These are phyloP conservation scores for Takifugu flavidus DNA, from an alignment of 2,113 vertebrate species.

Conservation along the genomic window DNA sequence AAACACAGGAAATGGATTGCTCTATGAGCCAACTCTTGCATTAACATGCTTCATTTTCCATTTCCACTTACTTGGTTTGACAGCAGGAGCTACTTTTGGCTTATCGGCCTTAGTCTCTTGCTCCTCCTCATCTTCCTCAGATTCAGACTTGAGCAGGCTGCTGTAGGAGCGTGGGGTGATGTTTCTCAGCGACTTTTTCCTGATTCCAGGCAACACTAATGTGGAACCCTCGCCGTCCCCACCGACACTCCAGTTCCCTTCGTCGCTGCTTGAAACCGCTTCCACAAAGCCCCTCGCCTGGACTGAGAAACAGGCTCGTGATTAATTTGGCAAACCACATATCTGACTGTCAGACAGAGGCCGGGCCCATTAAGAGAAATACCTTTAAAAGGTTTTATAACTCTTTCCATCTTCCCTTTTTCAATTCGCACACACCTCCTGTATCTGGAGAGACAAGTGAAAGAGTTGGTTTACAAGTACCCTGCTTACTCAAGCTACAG, in stretches of 20 bases:
- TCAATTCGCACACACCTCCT: conserved; percentile 84
- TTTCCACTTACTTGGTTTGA: conserved; percentile 47
- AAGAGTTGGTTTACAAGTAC: neutral
- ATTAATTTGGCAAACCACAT: conserved; percentile 12
- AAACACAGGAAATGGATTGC: neutral
- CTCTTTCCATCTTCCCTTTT: conserved; percentile 74
- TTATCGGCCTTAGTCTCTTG: conserved; percentile 11
- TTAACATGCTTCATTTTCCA: too few relatives aligned
- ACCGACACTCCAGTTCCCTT: conserved; percentile 48
- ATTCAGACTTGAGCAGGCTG: conserved; percentile 84
- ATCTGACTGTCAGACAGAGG: neutral
- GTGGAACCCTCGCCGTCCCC: conserved; percentile 40
- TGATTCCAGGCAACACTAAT: conserved; percentile 47
- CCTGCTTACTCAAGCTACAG: too few relatives aligned
- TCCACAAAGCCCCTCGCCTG: conserved; percentile 38
- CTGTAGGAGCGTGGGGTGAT: conserved; percentile 84
- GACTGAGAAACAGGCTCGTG: conserved; percentile 45
- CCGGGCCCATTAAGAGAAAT: conserved; percentile 21
- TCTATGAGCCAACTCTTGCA: too few relatives aligned
- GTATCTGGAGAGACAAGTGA: conserved; percentile 69
- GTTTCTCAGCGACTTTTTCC: conserved; percentile 81
- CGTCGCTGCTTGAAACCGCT: conserved; percentile 54
- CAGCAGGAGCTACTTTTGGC: conserved; percentile 22
- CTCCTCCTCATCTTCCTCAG: conserved; percentile 63
- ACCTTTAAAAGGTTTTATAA: conserved; percentile 77